A percentile compares a stretch with the other conserved stretches of the same genome.
phyloP scores from a whole-genome alignment of 2,797 vertebrate species.

The Pangasius mekongensis region DNA sequence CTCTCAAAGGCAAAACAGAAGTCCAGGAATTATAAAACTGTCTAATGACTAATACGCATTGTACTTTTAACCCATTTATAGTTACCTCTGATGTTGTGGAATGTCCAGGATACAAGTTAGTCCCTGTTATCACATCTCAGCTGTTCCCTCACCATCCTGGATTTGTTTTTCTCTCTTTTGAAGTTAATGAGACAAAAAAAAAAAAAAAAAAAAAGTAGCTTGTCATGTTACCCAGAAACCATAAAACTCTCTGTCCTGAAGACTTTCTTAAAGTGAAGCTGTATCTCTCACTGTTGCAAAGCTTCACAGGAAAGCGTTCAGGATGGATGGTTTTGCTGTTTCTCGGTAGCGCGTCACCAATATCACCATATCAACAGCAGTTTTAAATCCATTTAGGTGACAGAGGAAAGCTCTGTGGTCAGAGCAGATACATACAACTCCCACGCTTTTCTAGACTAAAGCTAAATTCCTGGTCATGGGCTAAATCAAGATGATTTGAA shows the following conservation, averaged over 20 bases:
- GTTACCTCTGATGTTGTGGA: neutral
- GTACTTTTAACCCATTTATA: neutral
- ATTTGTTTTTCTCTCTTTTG: no score
- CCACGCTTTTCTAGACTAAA: neutral
- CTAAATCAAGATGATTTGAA: neutral
- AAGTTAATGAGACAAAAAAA: neutral
- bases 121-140: neutral
- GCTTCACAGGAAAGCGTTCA: neutral
- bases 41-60: neutral
- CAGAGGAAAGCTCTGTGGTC: no score
- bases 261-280: neutral
- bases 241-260: neutral
- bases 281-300: neutral
- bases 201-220: neutral
- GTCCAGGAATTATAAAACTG: neutral
- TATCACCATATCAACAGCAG: neutral
- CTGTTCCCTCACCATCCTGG: neutral
- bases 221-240: neutral
- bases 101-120: neutral
- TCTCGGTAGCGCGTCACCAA: neutral
- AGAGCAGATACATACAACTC: no score
- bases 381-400: neutral
- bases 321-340: neutral
- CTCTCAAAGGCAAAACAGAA: neutral
- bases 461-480: neutral